Conservation (phyloP, 2,797 vertebrate species). For the Macrochelys suwanniensis region DNA sequence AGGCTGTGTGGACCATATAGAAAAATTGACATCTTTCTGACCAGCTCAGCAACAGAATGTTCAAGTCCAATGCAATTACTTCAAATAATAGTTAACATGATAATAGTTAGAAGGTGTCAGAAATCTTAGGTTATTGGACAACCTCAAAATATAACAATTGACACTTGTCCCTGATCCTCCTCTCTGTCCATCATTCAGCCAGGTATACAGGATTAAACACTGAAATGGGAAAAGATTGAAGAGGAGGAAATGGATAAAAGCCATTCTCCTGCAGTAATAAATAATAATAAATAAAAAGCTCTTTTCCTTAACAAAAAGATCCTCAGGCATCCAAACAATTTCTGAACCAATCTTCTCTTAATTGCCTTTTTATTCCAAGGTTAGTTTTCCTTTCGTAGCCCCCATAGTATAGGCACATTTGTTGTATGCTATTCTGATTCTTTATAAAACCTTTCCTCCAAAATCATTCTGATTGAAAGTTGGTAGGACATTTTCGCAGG, state of each 20-base stretch:
- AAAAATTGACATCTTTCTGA: neutral
- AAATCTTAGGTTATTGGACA: neutral
- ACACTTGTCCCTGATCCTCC: neutral
- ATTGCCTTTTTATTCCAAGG: neutral
- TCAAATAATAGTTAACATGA: neutral
- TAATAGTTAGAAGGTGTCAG: neutral
- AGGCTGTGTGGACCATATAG: neutral
- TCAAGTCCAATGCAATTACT: neutral
- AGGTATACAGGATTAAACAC: neutral
- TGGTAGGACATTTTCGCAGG: neutral
- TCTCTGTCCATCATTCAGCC: neutral
- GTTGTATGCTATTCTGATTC: neutral
- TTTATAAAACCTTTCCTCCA: neutral
- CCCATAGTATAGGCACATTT: neutral
- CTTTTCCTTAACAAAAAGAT: neutral
- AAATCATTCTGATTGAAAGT: neutral
- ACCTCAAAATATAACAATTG: neutral
- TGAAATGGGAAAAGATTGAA: neutral
- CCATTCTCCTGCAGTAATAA: neutral
- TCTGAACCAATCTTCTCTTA: neutral
- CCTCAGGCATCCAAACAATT: neutral
- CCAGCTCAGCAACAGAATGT: fast-evolving
- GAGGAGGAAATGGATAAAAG: neutral
- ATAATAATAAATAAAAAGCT: neutral
- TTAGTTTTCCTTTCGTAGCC: neutral